A percentile compares a stretch with the other conserved stretches of the same genome.
Evolutionary conservation across 2,113 vertebrate species (phyloP).

Genomic region (Heterotilapia buettikoferi): DNA sequence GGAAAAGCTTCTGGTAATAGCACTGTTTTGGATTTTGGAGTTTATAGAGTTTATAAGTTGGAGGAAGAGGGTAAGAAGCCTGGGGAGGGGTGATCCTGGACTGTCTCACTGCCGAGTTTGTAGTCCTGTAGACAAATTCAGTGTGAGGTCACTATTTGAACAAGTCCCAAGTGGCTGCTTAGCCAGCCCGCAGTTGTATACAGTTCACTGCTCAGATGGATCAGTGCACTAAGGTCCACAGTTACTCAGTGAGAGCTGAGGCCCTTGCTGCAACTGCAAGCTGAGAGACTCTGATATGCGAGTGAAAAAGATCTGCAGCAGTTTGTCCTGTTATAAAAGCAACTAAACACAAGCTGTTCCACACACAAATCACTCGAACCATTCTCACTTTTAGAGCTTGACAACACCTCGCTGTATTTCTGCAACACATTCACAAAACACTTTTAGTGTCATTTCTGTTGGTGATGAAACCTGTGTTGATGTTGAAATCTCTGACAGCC

Average conservation of each 20-base stretch:
- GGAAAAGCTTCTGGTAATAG: neutral
- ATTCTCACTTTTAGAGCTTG: neutral
- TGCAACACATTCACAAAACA: neutral
- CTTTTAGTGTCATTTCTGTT: neutral
- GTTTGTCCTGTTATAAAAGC: neutral
- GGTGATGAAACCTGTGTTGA: neutral
- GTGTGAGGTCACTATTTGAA: neutral
- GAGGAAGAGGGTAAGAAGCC: neutral
- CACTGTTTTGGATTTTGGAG: neutral
- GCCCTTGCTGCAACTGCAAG: neutral
- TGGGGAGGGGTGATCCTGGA: neutral
- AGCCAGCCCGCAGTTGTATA: neutral
- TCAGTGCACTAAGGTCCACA: neutral
- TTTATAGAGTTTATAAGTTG: neutral
- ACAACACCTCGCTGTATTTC: neutral
- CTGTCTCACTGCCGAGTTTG: neutral
- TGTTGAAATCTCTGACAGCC: neutral
- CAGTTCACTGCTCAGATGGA: conserved; percentile 15
- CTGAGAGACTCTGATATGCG: neutral
- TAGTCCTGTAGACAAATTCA: neutral
- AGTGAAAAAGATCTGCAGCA: neutral
- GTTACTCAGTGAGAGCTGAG: neutral
- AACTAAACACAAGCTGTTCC: neutral
- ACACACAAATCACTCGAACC: neutral
- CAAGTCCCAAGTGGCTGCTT: neutral